A percentile compares a stretch with the other conserved stretches of the same genome.
phyloP scores from a whole-genome alignment of 2,797 vertebrate genomes.

The Malurus leucopterus region DNA sequence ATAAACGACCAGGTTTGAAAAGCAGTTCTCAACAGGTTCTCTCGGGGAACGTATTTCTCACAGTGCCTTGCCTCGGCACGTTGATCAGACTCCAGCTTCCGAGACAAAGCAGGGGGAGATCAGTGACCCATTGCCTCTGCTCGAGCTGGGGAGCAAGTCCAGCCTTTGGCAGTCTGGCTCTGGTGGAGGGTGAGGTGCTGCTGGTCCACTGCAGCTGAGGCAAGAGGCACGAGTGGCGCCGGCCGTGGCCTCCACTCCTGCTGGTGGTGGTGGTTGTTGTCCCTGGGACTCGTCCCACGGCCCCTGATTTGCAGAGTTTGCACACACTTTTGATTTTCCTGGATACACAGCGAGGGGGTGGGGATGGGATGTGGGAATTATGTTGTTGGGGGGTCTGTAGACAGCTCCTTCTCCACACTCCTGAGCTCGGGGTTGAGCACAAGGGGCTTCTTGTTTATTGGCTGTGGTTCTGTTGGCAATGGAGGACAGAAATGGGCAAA shows the following conservation, averaged over 20 bases:
- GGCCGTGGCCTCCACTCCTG: not conserved
- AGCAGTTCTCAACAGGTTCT: slow-evolving; percentile 61
- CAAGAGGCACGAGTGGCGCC: not conserved
- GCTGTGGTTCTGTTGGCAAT: slow-evolving; percentile 13
- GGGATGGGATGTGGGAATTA: not conserved
- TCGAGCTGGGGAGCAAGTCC: not conserved
- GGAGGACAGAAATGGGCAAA: not conserved
- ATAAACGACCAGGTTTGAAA: slow-evolving; percentile 53
- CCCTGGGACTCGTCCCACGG: not conserved
- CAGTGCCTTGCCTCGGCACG: slow-evolving; percentile 11
- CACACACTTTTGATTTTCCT: slow-evolving; percentile 32
- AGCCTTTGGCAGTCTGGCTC: not conserved
- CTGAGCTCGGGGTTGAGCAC: not conserved
- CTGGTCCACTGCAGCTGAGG: not conserved
- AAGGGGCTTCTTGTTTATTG: not conserved
- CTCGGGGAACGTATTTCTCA: not conserved
- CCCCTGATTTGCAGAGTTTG: slow-evolving; percentile 52
- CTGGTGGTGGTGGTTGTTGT: not conserved
- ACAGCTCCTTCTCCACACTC: not conserved
- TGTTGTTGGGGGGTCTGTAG: not conserved
- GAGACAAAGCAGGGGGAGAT: not conserved
- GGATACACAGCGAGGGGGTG: not conserved
- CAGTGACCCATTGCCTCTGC: not conserved
- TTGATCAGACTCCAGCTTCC: slow-evolving; percentile 22
- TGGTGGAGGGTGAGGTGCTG: not conserved